These are phyloP conservation scores for Gadopsis bispinosus DNA, from an alignment of 2,797 vertebrate genomes.

Conservation along the genomic window DNA sequence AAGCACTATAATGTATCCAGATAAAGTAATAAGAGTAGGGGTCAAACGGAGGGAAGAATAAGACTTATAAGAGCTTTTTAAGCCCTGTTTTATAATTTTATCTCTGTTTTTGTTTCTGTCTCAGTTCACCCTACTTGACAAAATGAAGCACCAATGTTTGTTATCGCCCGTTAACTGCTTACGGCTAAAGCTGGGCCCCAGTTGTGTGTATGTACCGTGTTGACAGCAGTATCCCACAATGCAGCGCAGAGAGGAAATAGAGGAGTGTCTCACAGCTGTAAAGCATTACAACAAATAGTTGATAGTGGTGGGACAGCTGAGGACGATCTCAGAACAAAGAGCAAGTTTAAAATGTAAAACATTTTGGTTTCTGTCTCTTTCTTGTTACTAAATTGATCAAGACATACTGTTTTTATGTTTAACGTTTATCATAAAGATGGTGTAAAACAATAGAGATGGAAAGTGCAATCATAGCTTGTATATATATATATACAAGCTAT, in stretches of 20 bases:
- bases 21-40: background rate
- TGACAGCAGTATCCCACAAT: background rate
- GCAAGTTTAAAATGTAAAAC: background rate
- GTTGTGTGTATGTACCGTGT: background rate
- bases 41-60: background rate
- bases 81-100: too few relatives aligned
- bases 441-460: background rate
- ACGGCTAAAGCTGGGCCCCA: background rate
- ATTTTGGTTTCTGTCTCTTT: background rate
- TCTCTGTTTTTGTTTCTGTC: background rate
- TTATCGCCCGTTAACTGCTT: background rate
- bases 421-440: background rate
- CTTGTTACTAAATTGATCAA: background rate
- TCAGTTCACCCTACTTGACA: background rate
- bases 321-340: background rate
- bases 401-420: too few relatives aligned
- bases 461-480: background rate
- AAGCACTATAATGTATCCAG: background rate
- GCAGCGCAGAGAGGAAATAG: background rate
- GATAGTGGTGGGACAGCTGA: constrained; percentile 3
- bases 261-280: constrained; percentile 10
- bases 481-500: background rate
- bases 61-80: background rate
- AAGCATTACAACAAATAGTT: constrained; percentile 8
- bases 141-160: constrained; percentile 9